Percentiles rank a stretch among this genome's conserved stretches.
phyloP scores from a whole-genome alignment of 1,140 invertebrate genomes.

The Cepaea nemoralis region DNA sequence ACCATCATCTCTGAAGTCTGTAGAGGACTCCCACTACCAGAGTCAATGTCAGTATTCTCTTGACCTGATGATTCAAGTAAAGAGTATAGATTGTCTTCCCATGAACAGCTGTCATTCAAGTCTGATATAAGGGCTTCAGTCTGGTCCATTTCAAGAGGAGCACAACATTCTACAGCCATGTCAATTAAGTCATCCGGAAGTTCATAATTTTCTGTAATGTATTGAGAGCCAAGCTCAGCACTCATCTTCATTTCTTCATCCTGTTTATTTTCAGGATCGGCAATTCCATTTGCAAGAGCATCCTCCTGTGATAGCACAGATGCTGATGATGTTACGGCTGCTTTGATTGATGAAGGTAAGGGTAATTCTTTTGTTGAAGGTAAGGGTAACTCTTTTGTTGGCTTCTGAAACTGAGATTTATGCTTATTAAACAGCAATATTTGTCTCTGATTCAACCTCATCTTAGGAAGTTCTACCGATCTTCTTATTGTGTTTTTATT shows the following conservation, averaged over 20 bases:
- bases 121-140: constrained; percentile 14
- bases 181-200: constrained; percentile 34
- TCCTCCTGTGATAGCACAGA: too few species aligned
- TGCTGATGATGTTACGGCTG: not conserved
- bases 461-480: constrained; percentile 23
- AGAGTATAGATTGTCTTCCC: constrained; percentile 24
- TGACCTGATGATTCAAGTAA: constrained; percentile 2
- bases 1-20: too few species aligned
- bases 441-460: not conserved
- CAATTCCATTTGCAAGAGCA: not conserved
- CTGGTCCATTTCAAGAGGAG: constrained; percentile 1
- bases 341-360: not conserved
- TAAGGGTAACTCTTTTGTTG: too few species aligned
- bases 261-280: not conserved
- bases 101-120: not conserved
- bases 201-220: not conserved
- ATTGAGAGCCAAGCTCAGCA: not conserved
- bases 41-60: not conserved
- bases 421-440: not conserved
- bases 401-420: not conserved
- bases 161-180: constrained; percentile 33
- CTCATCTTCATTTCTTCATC: too few species aligned
- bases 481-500: not conserved
- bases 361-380: constrained; percentile 30
- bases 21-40: not conserved